Conservation (phyloP, 1,140 invertebrate genomes). For the Cryptotermes secundus region DNA sequence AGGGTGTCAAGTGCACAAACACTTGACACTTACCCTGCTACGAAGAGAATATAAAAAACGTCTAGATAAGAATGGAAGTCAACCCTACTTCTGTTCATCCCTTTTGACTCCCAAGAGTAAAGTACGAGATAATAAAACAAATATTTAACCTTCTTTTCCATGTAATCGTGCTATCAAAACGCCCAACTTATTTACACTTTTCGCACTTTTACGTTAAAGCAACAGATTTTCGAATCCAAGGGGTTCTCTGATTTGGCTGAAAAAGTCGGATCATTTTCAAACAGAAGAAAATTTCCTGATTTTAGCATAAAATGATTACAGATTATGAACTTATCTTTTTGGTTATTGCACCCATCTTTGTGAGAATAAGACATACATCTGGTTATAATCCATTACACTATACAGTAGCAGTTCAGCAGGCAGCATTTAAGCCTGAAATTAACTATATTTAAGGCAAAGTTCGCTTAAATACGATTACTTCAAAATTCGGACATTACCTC, state of each 20-base stretch:
- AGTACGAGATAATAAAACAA: constrained; percentile 22
- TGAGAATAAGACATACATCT: no score
- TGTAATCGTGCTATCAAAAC: background rate
- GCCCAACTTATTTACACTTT: background rate
- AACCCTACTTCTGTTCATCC: background rate
- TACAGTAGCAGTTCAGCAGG: no score
- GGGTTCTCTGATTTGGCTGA: background rate
- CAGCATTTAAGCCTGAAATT: no score
- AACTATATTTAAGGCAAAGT: no score
- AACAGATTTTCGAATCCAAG: background rate
- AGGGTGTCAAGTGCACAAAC: constrained; percentile 29
- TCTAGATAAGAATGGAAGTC: background rate
- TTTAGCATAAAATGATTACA: no score
- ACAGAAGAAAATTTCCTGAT: no score
- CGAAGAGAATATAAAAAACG: constrained; percentile 18
- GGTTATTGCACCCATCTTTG: no score
- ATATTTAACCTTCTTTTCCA: background rate
- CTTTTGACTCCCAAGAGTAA: constrained; percentile 12
- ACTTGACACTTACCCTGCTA: constrained; percentile 28
- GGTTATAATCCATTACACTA: no score
- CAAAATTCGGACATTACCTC: no score
- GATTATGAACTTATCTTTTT: no score
- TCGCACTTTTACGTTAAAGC: background rate
- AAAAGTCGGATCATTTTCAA: background rate
- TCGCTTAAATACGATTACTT: no score